Base-by-base conservation (phyloP, 2,797 vertebrate species). In the Pseudomugil tenellus region DNA sequence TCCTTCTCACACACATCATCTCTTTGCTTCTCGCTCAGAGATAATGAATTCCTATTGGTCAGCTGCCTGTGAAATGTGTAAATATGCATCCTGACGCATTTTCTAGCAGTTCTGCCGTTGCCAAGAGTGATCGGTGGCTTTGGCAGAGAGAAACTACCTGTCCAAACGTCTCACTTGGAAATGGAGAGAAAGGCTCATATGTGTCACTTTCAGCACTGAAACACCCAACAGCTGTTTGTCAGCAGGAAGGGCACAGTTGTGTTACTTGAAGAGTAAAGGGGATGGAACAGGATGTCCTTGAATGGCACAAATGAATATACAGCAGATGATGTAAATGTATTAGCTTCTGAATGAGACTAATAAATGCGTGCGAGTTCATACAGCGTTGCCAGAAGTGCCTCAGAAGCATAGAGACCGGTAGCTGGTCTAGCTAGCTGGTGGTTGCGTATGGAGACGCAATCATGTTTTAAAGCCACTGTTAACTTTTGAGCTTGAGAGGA, bases 11-110 rank as follows among this genome's bases (percentile, higher is more conserved):
- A 55, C 65, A 68, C 70, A 58, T 69, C 73, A 57, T 72, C 46
- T 29, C 70, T 51, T 64, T 58, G 21, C 64, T 25, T 26, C 31
- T 74, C 49, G 31, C 12, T 59, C 43, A 43, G 54, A 78, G 71
- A 84, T 81, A 62, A 84, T 76, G 54, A 66, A 76, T 72, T 74
- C 49, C 26, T 69, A 41, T 75, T 74, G 67, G 68, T 74, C 77
- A 79, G 63, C 75, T 34, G 31, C 70, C 63, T 73, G 53, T 81
- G 73, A 84, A 84, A 82, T 69, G 79, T 81, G 75, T 67, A 79
- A 85, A 84, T 79, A 55, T 59, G 29, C 29, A 41, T 23, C 68
- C 26, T 11, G 28, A 49, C 65, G 73, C 46, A 6, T 58, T 46
- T 56, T 62, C 19, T 57, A n/a, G 62, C 52, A 48, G 60, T 48